These are phyloP conservation scores for Montipora efflorescens DNA, from an alignment of 64 coral and sea anemone species.

Conservation along the genomic window DNA sequence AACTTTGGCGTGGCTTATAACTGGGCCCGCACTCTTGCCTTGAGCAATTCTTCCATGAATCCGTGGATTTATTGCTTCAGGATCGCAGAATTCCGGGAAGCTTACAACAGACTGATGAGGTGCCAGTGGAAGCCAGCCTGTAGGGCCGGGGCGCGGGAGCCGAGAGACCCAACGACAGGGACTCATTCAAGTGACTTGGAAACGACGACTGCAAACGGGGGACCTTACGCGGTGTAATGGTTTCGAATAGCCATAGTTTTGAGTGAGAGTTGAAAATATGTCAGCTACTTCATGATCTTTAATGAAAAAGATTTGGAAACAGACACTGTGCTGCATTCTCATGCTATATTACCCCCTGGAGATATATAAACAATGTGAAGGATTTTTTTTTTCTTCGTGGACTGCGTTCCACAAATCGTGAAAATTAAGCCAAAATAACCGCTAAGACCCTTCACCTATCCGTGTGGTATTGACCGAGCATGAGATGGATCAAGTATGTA, in stretches of 20 bases:
- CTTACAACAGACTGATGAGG: slow-evolving; percentile 69
- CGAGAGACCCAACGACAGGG: neutral
- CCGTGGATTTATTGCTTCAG: slow-evolving; percentile 91
- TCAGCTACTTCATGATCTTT: too few relatives aligned
- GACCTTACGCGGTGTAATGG: neutral
- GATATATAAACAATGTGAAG: neutral
- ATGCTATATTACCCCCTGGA: neutral
- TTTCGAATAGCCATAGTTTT: neutral
- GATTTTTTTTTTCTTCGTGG: neutral
- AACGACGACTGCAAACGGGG: neutral
- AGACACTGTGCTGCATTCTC: neutral
- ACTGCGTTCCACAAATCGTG: neutral
- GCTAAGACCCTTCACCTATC: too few relatives aligned
- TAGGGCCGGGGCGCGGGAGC: neutral
- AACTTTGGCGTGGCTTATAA: slow-evolving; percentile 83
- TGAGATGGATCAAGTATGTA: neutral
- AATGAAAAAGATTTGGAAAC: neutral
- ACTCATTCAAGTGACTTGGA: slow-evolving; percentile 18
- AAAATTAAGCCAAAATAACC: neutral
- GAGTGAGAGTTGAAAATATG: neutral
- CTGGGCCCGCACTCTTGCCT: slow-evolving; percentile 85
- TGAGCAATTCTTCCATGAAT: slow-evolving; percentile 85
- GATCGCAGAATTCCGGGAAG: slow-evolving; percentile 86
- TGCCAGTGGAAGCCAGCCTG: slow-evolving; percentile 24
- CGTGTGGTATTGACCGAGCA: neutral